A percentile compares a stretch with the other conserved stretches of the same genome.
phyloP scores from a whole-genome alignment of 2,797 vertebrate genomes.

The Tauraco hartlaubi region DNA sequence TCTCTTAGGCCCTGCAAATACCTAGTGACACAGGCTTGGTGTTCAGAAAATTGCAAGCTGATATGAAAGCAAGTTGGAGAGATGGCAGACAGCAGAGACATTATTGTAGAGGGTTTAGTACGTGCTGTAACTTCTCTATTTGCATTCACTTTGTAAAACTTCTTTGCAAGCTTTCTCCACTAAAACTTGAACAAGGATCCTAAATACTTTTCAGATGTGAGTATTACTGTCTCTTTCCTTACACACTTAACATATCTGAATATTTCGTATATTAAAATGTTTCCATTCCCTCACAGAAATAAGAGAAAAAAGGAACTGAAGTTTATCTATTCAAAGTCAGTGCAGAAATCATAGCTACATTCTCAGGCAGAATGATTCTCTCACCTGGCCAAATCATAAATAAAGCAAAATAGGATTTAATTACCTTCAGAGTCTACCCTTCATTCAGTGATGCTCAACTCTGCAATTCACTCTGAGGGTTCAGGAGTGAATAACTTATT shows the following conservation, averaged over 20 bases:
- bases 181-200: neutral
- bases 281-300: neutral
- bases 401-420: neutral
- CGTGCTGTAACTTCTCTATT: neutral
- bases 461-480: neutral
- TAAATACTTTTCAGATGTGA: neutral
- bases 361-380: neutral
- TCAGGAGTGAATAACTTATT: neutral
- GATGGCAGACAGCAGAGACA: neutral
- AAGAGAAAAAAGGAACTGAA: neutral
- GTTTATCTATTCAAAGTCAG: neutral
- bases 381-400: neutral
- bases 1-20: neutral
- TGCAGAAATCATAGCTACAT: neutral
- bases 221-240: neutral
- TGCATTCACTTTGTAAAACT: neutral
- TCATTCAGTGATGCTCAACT: neutral
- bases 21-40: neutral
- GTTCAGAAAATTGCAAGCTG: neutral
- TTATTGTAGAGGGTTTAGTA: neutral
- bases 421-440: neutral
- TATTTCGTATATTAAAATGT: neutral
- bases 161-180: neutral
- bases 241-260: neutral
- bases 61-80: slow-evolving; percentile 5